Percentiles rank a stretch among this genome's conserved stretches.
phyloP scores from a whole-genome alignment of 2,113 vertebrate genomes.

The Elanoides forficatus region DNA sequence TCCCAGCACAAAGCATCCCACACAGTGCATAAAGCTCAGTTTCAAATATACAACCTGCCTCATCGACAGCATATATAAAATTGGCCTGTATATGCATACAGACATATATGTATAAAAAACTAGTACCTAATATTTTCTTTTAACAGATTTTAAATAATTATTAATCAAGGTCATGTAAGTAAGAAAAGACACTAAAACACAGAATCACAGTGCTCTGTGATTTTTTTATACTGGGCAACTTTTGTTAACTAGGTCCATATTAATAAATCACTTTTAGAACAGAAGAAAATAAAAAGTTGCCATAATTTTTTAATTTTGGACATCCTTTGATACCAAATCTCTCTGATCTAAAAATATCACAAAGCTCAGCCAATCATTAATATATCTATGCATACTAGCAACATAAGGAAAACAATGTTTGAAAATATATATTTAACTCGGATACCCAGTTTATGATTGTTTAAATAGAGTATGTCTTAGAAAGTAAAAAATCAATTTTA shows the following conservation, averaged over 20 bases:
- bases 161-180: not conserved
- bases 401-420: not conserved
- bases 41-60: not conserved
- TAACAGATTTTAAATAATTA: not conserved
- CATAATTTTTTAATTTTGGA: not conserved
- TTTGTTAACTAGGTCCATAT: not conserved
- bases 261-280: not conserved
- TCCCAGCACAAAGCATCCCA: not conserved
- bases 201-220: not conserved
- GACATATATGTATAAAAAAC: not conserved
- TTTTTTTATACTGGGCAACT: not conserved
- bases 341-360: not conserved
- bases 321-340: not conserved
- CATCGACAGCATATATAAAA: not conserved
- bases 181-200: not conserved
- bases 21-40: not conserved
- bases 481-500: not conserved
- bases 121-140: not conserved
- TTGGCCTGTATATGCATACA: not conserved
- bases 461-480: not conserved
- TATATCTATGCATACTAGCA: not conserved
- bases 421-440: not conserved
- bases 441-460: not conserved
- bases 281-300: not conserved
- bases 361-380: not conserved